Conservation (phyloP, 2,113 vertebrate genomes). For the Amblyornis subalaris region DNA sequence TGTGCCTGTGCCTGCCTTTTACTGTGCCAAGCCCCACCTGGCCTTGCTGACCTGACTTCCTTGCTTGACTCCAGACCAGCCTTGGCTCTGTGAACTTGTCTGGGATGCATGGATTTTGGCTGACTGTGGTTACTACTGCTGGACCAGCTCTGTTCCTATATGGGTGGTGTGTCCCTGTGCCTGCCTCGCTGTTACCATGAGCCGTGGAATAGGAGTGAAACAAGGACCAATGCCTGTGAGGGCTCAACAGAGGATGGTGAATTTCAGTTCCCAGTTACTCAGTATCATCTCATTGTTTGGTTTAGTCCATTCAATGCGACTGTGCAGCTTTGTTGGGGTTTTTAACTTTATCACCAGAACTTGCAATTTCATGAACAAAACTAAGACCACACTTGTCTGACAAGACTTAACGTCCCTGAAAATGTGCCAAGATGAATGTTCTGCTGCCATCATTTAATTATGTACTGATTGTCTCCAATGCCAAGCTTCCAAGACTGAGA, state of each 20-base stretch:
- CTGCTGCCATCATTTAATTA: background rate
- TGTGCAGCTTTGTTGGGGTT: background rate
- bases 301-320: background rate
- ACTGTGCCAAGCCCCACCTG: background rate
- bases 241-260: background rate
- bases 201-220: background rate
- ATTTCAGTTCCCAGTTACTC: background rate
- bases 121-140: rapidly evolving
- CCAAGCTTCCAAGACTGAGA: background rate
- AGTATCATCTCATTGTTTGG: background rate
- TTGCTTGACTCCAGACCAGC: background rate
- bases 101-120: background rate
- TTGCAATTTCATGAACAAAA: background rate
- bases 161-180: background rate
- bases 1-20: background rate
- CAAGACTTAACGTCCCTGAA: background rate
- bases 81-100: background rate
- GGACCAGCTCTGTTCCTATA: background rate
- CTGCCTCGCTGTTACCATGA: background rate
- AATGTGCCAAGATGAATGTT: background rate
- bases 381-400: background rate
- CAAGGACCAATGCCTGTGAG: background rate
- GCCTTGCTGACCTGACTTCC: background rate
- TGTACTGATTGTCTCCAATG: background rate
- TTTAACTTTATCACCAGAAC: background rate